Percentiles rank a stretch among this genome's conserved stretches.
Conservation (phyloP, 2,113 vertebrate species). For the Dasyornis broadbenti region DNA sequence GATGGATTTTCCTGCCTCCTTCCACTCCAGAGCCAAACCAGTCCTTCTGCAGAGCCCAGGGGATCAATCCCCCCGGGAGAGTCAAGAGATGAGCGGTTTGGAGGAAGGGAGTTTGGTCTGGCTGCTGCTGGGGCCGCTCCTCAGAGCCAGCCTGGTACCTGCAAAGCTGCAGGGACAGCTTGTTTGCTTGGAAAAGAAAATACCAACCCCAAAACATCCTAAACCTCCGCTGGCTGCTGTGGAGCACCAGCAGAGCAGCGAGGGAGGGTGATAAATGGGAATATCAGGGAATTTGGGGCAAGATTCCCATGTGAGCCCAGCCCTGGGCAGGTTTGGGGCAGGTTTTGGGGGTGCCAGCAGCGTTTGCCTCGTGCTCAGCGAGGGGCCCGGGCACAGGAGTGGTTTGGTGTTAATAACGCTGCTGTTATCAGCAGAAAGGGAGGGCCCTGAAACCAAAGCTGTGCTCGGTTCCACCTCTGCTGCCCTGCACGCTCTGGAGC, state of each 20-base stretch:
- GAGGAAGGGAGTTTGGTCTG: not conserved
- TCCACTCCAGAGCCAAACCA: accelerated
- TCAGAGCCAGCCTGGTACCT: not conserved
- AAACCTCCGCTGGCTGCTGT: not conserved
- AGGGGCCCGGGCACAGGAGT: not conserved
- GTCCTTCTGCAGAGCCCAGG: not conserved
- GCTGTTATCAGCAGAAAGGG: not conserved
- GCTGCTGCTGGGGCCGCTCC: not conserved
- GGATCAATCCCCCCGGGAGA: not conserved
- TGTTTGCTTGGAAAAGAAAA: not conserved
- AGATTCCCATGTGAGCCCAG: accelerated
- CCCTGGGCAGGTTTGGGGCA: no score
- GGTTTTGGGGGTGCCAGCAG: not conserved
- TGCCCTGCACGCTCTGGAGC: not conserved
- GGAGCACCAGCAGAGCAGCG: not conserved
- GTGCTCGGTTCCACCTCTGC: constrained; percentile 7
- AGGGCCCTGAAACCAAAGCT: constrained; percentile 51
- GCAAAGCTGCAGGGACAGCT: not conserved
- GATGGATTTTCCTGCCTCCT: not conserved
- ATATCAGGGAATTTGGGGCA: not conserved
- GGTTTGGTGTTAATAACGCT: not conserved
- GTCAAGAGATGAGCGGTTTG: accelerated
- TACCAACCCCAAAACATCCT: accelerated
- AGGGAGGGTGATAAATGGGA: not conserved
- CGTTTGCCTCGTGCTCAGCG: not conserved